Evolutionary conservation across 2,888 invertebrate genomes (phyloP).

Genomic region (Brassicogethes aeneus): DNA sequence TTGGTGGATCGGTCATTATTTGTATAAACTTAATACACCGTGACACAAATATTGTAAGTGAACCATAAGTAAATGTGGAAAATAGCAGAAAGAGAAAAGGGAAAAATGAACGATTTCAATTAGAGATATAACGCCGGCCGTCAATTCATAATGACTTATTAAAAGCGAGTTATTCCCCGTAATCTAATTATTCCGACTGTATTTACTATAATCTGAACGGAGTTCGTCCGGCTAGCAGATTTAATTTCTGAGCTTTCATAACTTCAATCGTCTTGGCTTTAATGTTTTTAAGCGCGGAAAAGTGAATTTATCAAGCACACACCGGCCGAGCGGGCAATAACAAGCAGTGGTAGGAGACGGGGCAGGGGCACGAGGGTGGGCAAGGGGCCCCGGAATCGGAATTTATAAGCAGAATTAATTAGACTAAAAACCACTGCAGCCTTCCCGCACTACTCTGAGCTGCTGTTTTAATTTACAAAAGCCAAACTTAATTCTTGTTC

Average conservation of each 20-base stretch:
- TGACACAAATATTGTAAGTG: no score
- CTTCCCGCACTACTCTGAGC: conserved; percentile 35
- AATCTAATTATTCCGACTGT: conserved; percentile 41
- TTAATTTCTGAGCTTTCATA: conserved; percentile 43
- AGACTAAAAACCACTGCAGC: conserved; percentile 46
- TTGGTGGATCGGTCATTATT: no score
- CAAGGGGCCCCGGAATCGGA: conserved; percentile 37
- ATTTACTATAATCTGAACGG: conserved; percentile 35
- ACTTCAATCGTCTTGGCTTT: conserved; percentile 42
- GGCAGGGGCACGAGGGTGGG: conserved; percentile 18
- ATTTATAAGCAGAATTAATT: conserved; percentile 48
- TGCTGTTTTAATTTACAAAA: conserved; percentile 48
- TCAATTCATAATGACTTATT: conserved; percentile 39
- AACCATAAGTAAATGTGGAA: no score
- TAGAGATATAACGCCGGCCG: conserved; percentile 29
- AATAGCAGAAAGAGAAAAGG: no score
- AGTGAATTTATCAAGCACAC: conserved; percentile 43
- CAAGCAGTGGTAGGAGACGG: conserved; percentile 21
- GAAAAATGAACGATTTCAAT: conserved; percentile 11
- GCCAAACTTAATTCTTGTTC: conserved; percentile 48
- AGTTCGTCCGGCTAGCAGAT: conserved; percentile 30
- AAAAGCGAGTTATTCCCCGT: conserved; percentile 40
- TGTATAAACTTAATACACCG: no score
- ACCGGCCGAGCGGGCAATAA: conserved; percentile 42
- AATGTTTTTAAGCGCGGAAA: conserved; percentile 40